Base-by-base conservation (phyloP, 2,888 invertebrate species). In the Cremastinae sp. region DNA sequence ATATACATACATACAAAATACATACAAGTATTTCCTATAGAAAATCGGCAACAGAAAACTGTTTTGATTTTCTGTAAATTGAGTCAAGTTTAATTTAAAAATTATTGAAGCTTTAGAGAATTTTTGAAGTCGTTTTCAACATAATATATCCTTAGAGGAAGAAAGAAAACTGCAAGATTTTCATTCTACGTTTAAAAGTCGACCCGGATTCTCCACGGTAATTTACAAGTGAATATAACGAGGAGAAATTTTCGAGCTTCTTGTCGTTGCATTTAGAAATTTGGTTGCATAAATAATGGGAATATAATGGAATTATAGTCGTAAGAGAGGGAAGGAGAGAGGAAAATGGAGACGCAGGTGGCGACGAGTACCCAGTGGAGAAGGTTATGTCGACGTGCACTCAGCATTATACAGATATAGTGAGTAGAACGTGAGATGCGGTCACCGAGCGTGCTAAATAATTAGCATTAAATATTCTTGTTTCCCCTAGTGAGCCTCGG, bases 391-490 rank as follows among this genome's bases (percentile, higher is more conserved):
- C 39, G 39, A 66, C 65, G 55, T 65, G 20, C 10, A 35, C 5
- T 53, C 10, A 22, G 16, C 18, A 28, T 61, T 51, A 39, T 37
- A 20, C 35, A 1, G 22, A 20, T 61, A 41, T 43, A 37, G 5
- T 35, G 45, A 45, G 43, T 14, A 5, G 41, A 18, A 41, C 22
- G 41, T 51, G 72, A 72, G 58, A 65, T 22, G 64, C 51, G 64
- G 72, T 72, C 64, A 65, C 64, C 64, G 56, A 49, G 68, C 53
- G 47, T 62, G 58, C 61, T 68, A 74, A 74, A 74, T 69, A 74
- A 74, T 74, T 74, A 68, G 74, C 74, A 69, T 74, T 61, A 61
- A 74, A 69, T 56, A 69, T 74, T 74, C 69, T 64, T 47, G 61
- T 69, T 59, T 59, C 68, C 35, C 12, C 20, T 68, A 53, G 45